A percentile compares a stretch with the other conserved stretches of the same genome.
These are phyloP conservation scores for Nemotelus nigrinus DNA, from an alignment of 2,888 invertebrate genomes.

Conservation along the genomic window DNA sequence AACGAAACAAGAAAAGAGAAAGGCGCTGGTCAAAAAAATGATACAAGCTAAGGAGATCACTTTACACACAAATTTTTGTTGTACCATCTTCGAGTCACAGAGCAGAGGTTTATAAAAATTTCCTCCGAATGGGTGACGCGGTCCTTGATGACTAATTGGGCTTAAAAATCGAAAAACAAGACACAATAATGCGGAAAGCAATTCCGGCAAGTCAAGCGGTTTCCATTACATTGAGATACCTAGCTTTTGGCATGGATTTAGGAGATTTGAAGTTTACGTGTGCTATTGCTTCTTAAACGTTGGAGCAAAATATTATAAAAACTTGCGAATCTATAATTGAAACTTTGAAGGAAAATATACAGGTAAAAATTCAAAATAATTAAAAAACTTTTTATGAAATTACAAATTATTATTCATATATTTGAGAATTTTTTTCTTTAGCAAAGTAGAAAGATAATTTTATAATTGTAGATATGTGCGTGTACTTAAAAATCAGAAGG, in stretches of 20 bases:
- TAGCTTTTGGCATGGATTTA: background rate
- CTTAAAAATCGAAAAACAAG: constrained; percentile 27
- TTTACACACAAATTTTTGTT: background rate
- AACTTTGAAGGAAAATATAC: background rate
- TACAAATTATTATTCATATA: background rate
- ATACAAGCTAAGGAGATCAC: background rate
- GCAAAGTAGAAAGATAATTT: background rate
- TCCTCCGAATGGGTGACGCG: constrained; percentile 20
- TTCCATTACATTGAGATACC: constrained; percentile 19
- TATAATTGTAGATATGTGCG: background rate
- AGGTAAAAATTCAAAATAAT: background rate
- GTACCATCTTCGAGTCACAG: background rate
- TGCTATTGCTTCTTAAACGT: background rate
- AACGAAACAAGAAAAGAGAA: background rate
- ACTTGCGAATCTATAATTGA: constrained; percentile 11
- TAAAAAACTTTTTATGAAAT: background rate
- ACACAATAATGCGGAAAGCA: constrained; percentile 32
- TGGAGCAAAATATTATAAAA: background rate
- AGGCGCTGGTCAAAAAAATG: constrained; percentile 8
- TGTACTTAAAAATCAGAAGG: constrained; percentile 1
- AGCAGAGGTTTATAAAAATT: constrained; percentile 21
- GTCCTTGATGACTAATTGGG: background rate
- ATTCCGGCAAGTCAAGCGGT: constrained; percentile 15
- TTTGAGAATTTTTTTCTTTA: background rate
- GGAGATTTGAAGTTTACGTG: constrained; percentile 13